A percentile compares a stretch with the other conserved stretches of the same genome.
Conservation (phyloP, 2,888 invertebrate species). For the Cremastobaeus sp. region DNA sequence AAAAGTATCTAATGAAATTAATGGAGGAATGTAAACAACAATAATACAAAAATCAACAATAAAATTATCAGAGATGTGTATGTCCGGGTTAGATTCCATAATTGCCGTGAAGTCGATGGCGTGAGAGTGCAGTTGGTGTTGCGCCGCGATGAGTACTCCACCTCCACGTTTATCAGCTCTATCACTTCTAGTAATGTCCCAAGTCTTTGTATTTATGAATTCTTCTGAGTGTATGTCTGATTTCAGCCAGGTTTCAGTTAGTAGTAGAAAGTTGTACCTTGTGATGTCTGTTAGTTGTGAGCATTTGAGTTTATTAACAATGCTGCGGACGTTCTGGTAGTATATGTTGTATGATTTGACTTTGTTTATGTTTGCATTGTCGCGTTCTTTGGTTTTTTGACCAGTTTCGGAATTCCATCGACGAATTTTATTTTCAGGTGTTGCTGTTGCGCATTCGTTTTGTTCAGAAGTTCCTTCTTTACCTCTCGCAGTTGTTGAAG, state of each 20-base stretch:
- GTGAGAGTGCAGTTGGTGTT: background rate
- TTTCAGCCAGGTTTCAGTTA: conserved; percentile 2
- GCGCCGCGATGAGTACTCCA: background rate
- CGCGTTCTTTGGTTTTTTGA: background rate
- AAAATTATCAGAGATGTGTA: background rate
- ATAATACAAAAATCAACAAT: background rate
- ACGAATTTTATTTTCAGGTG: background rate
- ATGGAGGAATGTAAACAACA: background rate
- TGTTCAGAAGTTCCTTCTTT: background rate
- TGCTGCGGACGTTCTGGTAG: conserved; percentile 1
- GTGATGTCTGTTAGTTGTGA: too few species aligned
- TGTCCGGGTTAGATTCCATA: background rate
- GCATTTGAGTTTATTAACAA: background rate
- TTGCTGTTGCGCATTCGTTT: background rate
- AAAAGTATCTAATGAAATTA: background rate
- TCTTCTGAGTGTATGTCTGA: background rate
- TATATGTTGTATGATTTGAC: too few species aligned
- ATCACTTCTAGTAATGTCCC: background rate
- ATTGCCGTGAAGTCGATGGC: background rate
- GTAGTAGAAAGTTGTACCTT: background rate
- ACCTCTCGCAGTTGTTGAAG: background rate
- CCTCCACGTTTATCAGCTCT: background rate
- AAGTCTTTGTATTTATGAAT: background rate
- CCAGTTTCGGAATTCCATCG: background rate
- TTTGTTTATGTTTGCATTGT: background rate